Evolutionary conservation across 1,140 invertebrate species (phyloP).

Genomic region (Drosophila nasuta): DNA sequence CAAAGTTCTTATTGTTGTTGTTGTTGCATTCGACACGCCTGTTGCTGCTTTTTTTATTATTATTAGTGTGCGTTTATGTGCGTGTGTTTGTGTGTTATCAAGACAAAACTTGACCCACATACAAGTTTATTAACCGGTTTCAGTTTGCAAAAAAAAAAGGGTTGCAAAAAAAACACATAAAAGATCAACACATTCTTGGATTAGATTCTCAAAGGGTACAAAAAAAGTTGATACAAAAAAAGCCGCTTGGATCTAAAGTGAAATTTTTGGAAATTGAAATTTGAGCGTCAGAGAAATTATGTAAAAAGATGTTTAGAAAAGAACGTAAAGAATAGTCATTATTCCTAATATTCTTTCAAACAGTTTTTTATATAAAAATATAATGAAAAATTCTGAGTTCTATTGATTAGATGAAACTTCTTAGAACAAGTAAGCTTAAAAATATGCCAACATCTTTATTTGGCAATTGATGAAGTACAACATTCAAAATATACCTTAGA

Average conservation of each 20-base stretch:
- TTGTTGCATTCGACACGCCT: conserved; percentile 56
- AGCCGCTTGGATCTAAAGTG: not conserved
- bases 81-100: conserved; percentile 60
- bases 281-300: not conserved
- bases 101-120: conserved; percentile 76
- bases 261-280: conserved; percentile 9
- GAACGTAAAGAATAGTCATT: too few relatives aligned
- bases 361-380: too few relatives aligned
- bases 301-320: too few relatives aligned
- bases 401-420: too few relatives aligned
- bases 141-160: conserved; percentile 30
- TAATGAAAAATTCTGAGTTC: too few relatives aligned
- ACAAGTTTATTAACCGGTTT: conserved; percentile 70
- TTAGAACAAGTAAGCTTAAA: too few relatives aligned
- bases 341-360: too few relatives aligned
- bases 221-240: not conserved
- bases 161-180: conserved; percentile 30
- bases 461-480: too few relatives aligned
- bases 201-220: conserved; percentile 11
- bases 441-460: too few relatives aligned
- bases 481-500: too few relatives aligned
- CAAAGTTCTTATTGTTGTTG: conserved; percentile 18
- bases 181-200: conserved; percentile 23
- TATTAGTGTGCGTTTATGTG: conserved; percentile 3
- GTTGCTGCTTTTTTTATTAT: conserved; percentile 43